These are phyloP conservation scores for Sceliomorpha sp. DNA, from an alignment of 2,888 invertebrate species.

Conservation along the genomic window DNA sequence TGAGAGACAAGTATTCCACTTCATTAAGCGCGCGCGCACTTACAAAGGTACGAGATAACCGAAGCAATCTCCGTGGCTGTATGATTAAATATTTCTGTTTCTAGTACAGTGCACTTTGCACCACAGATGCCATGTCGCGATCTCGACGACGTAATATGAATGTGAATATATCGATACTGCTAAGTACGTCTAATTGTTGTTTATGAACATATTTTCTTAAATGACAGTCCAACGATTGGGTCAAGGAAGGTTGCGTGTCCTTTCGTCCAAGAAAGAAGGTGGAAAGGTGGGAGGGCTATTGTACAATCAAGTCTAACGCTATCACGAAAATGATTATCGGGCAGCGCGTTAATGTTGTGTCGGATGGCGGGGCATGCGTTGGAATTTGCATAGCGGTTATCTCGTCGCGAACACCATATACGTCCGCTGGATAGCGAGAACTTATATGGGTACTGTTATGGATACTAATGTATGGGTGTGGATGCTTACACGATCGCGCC, in stretches of 20 bases:
- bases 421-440: constrained; percentile 18
- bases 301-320: background rate
- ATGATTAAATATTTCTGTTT: constrained; percentile 16
- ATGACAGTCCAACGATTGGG: background rate
- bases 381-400: constrained; percentile 66
- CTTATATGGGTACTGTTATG: constrained; percentile 24
- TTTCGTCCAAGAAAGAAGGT: background rate
- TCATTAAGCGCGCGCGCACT: constrained; percentile 36
- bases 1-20: constrained; percentile 51
- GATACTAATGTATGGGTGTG: constrained; percentile 27
- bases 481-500: constrained; percentile 24
- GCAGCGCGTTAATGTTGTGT: background rate
- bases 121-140: constrained; percentile 7
- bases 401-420: constrained; percentile 52
- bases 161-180: constrained; percentile 36
- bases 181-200: constrained; percentile 14
- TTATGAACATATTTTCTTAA: constrained; percentile 15
- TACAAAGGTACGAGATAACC: constrained; percentile 38
- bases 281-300: no score
- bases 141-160: background rate
- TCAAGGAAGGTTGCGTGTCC: constrained; percentile 33
- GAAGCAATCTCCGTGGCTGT: constrained; percentile 33
- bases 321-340: constrained; percentile 5
- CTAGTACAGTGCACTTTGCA: constrained; percentile 44
- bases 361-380: constrained; percentile 19